phyloP scores from a whole-genome alignment of 2,113 vertebrate species.

The Alligator mississippiensis region DNA sequence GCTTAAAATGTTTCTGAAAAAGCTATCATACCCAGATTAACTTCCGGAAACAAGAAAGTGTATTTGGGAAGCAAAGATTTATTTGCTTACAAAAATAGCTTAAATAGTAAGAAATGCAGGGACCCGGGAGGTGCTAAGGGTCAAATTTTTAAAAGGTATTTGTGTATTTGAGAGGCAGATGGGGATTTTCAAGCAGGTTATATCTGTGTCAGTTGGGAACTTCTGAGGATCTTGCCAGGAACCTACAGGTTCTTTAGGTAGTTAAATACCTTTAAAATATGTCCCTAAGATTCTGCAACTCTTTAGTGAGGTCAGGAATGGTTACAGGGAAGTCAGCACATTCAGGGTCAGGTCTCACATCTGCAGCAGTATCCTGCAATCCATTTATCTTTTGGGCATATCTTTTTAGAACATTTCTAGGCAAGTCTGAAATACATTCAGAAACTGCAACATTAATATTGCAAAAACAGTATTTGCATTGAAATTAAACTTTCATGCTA shows the following conservation, averaged over 20 bases:
- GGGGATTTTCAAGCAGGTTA: not conserved
- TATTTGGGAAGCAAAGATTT: not conserved
- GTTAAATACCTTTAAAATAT: not conserved
- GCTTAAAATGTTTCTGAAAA: not conserved
- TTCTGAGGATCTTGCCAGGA: not conserved
- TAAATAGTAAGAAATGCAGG: not conserved
- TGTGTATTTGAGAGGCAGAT: not conserved
- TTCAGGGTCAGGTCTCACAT: not conserved
- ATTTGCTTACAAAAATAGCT: not conserved
- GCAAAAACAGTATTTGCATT: constrained; percentile 29
- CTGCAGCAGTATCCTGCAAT: not conserved
- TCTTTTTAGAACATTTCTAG: constrained; percentile 10
- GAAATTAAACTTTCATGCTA: constrained; percentile 50
- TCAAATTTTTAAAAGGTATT: not conserved
- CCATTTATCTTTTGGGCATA: not conserved
- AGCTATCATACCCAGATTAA: not conserved
- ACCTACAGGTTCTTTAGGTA: not conserved
- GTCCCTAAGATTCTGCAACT: not conserved
- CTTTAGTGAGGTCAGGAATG: not conserved
- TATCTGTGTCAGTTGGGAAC: not conserved
- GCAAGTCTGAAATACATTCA: not conserved
- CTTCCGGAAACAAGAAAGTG: not conserved
- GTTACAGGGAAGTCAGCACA: not conserved
- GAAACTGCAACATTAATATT: constrained; percentile 44
- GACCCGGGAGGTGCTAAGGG: not conserved